Conservation (phyloP, 2,113 vertebrate species). For the Ameiurus melas region DNA sequence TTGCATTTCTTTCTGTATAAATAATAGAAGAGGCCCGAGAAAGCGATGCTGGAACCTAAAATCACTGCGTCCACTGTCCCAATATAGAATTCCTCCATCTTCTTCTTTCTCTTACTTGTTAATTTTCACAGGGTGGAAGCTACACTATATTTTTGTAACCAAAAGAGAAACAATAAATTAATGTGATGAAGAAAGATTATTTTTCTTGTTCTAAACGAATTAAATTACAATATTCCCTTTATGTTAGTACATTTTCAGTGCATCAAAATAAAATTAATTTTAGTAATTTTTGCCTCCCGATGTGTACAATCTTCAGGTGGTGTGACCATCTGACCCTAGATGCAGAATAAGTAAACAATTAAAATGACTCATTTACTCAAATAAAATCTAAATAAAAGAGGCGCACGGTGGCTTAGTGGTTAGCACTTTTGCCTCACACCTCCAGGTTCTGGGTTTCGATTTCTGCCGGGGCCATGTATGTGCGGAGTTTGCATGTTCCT, state of each 20-base stretch:
- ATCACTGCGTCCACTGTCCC: slow-evolving; percentile 70
- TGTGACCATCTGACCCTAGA: neutral
- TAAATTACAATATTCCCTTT: neutral
- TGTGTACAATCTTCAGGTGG: neutral
- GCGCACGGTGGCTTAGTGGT: too few relatives aligned
- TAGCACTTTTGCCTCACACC: too few relatives aligned
- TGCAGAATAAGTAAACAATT: neutral
- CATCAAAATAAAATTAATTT: neutral
- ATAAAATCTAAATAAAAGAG: neutral
- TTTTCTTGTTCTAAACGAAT: neutral
- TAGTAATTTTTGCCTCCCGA: neutral
- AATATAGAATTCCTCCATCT: slow-evolving; percentile 70
- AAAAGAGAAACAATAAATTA: neutral
- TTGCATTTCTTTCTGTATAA: slow-evolving; percentile 74
- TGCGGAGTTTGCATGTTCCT: too few relatives aligned
- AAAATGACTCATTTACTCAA: neutral
- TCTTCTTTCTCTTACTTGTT: slow-evolving; percentile 17
- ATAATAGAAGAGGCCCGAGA: slow-evolving; percentile 81
- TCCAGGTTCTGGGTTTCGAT: too few relatives aligned
- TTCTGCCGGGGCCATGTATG: too few relatives aligned
- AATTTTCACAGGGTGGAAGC: slow-evolving; percentile 15
- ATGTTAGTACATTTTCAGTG: neutral
- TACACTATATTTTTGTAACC: neutral
- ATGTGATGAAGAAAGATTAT: neutral
- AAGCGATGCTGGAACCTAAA: slow-evolving; percentile 77